phyloP scores from a whole-genome alignment of 2,888 invertebrate genomes.

The Trachelus iudaicus region DNA sequence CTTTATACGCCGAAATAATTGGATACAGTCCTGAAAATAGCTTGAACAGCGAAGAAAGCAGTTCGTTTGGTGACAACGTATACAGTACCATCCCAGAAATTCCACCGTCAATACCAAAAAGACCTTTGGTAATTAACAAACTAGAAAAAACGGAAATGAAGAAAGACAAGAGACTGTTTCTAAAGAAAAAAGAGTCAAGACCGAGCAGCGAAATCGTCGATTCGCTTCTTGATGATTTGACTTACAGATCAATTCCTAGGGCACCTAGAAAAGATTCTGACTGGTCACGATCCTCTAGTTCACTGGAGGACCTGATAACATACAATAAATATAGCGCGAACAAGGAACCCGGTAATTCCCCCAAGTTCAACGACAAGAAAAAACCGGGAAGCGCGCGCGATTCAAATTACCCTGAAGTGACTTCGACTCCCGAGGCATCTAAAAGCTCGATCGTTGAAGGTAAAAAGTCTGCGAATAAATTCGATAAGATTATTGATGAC shows the following conservation, averaged over 20 bases:
- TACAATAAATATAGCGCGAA: not conserved
- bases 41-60: not conserved
- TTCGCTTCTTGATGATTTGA: conserved; percentile 18
- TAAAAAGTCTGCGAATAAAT: not conserved
- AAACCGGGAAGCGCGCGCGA: not conserved
- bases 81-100: not conserved
- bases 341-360: not conserved
- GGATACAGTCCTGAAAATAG: not conserved
- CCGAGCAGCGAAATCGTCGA: conserved; percentile 27
- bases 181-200: conserved; percentile 42
- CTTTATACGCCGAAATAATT: not conserved
- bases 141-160: not conserved
- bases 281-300: not conserved
- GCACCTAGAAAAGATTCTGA: not conserved
- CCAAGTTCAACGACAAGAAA: not conserved
- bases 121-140: not conserved
- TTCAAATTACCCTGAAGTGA: not conserved
- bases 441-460: not conserved
- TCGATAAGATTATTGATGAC: not conserved
- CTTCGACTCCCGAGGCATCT: not conserved
- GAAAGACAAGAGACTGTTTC: conserved; percentile 33
- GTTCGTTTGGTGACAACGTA: not conserved
- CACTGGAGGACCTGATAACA: not conserved
- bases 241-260: conserved; percentile 19
- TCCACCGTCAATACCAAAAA: not conserved